phyloP scores from a whole-genome alignment of 2,888 invertebrate species.

The Pollenia labialis region DNA sequence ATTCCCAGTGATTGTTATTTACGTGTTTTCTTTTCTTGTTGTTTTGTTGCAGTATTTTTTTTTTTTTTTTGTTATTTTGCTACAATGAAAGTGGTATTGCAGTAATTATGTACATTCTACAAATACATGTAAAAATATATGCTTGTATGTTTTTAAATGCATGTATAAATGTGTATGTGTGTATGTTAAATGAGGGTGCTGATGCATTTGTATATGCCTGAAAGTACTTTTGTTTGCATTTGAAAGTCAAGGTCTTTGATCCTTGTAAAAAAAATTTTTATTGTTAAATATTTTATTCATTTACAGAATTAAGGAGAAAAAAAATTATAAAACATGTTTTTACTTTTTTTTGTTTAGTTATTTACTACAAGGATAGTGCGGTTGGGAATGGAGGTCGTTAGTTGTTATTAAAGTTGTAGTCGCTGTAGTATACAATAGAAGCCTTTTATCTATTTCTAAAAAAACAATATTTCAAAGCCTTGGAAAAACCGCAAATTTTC shows the following conservation, averaged over 20 bases:
- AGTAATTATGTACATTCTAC: slow-evolving; percentile 29
- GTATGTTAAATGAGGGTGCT: background rate
- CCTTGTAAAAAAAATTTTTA: slow-evolving; percentile 42
- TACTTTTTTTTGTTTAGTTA: slow-evolving; percentile 28
- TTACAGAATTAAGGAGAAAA: background rate
- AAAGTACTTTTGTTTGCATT: slow-evolving; percentile 14
- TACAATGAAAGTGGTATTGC: slow-evolving; percentile 33
- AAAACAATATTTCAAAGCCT: no score
- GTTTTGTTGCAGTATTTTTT: background rate
- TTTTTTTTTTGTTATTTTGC: slow-evolving; percentile 20
- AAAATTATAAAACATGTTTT: background rate
- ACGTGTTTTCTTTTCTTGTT: slow-evolving; percentile 41
- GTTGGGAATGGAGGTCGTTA: slow-evolving; percentile 1
- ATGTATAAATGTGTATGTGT: background rate
- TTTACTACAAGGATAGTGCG: background rate
- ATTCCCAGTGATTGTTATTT: slow-evolving; percentile 14
- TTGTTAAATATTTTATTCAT: slow-evolving; percentile 38
- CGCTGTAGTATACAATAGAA: no score
- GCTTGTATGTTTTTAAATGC: no score
- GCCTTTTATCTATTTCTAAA: no score
- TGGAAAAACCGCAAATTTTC: no score
- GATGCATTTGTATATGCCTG: background rate
- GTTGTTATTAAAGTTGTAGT: background rate
- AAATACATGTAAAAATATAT: background rate
- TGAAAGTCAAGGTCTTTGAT: slow-evolving; percentile 69